phyloP scores from a whole-genome alignment of 2,113 vertebrate species.

The Semnornis frantzii region DNA sequence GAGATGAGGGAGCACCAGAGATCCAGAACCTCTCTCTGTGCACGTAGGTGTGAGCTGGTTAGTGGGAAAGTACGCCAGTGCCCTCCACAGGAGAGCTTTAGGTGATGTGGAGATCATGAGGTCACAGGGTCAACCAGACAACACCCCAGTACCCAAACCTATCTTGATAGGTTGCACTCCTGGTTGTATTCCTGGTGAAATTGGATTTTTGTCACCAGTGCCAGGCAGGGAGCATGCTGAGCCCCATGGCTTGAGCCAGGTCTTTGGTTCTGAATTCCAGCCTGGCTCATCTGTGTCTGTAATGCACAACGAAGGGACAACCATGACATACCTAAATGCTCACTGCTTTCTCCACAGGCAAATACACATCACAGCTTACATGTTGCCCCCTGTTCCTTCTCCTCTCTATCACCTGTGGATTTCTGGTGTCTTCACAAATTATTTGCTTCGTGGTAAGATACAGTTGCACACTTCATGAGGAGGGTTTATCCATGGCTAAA shows the following conservation, averaged over 20 bases:
- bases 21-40: background rate
- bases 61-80: constrained; percentile 32
- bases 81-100: constrained; percentile 16
- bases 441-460: background rate
- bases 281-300: background rate
- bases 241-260: background rate
- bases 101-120: background rate
- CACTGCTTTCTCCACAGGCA: background rate
- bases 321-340: background rate
- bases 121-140: background rate
- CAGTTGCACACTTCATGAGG: background rate
- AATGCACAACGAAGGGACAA: background rate
- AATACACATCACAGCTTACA: background rate
- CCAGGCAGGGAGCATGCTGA: background rate
- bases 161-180: background rate
- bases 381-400: background rate
- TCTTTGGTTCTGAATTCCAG: background rate
- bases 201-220: accelerated
- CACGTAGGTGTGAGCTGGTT: background rate
- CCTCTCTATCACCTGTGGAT: background rate
- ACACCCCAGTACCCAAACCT: background rate
- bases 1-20: background rate
- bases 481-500: background rate
- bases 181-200: background rate
- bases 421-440: background rate